Evolutionary conservation across 2,113 vertebrate species (phyloP).

Genomic region (Mugil cephalus): DNA sequence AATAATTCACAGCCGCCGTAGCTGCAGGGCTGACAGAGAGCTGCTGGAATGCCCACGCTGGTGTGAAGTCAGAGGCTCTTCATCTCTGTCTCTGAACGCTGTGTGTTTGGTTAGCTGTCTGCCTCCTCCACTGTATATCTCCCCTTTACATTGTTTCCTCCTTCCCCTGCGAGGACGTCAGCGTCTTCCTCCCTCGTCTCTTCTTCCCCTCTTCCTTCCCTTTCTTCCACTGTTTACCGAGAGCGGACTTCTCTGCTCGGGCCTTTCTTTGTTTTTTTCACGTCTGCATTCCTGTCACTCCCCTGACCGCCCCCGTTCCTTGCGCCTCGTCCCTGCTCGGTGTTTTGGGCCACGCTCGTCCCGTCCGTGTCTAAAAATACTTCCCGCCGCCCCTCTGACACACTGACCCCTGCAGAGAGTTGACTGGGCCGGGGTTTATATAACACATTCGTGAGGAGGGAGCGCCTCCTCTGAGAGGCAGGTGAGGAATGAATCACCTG

Average conservation of each 20-base stretch:
- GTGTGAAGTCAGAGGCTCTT: conserved; percentile 69
- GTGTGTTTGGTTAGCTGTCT: conserved; percentile 43
- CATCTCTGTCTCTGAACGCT: conserved; percentile 8
- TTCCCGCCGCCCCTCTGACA: conserved; percentile 46
- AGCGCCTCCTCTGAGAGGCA: conserved; percentile 57
- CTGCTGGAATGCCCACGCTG: conserved; percentile 72
- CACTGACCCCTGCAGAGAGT: conserved; percentile 65
- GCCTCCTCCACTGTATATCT: conserved; percentile 50
- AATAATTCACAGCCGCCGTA: conserved; percentile 25
- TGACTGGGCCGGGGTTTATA: conserved; percentile 59
- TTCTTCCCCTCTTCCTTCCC: conserved; percentile 29
- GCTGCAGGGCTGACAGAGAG: conserved; percentile 37
- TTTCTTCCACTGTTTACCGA: conserved; percentile 51
- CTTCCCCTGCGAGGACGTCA: conserved; percentile 49
- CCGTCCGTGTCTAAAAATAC: conserved; percentile 33
- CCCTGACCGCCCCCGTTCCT: neutral
- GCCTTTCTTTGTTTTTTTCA: conserved; percentile 38
- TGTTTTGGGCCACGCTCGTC: conserved; percentile 10
- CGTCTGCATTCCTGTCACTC: conserved; percentile 13
- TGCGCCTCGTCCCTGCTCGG: neutral
- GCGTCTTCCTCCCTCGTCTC: conserved; percentile 2
- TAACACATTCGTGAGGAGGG: conserved; percentile 51
- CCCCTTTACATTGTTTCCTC: conserved; percentile 58
- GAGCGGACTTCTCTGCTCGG: neutral
- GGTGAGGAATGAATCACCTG: conserved; percentile 71